These are phyloP conservation scores for Biston betularia DNA, from an alignment of 2,888 invertebrate species.

Conservation along the genomic window DNA sequence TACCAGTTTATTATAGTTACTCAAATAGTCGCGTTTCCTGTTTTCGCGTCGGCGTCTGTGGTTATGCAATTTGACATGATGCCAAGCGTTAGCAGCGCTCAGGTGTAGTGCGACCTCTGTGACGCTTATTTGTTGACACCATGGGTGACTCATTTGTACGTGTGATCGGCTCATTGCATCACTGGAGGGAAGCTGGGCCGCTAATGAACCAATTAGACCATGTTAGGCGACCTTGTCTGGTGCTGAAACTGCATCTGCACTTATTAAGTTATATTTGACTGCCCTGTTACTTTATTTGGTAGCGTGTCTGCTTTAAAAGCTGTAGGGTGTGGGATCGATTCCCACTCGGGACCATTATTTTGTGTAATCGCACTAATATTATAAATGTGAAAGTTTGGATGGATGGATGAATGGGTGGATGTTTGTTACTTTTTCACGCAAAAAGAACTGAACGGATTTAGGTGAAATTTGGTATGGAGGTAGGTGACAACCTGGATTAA, in stretches of 20 bases:
- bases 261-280: not conserved
- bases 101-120: conserved; percentile 75
- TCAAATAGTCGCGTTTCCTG: conserved; percentile 80
- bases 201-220: conserved; percentile 41
- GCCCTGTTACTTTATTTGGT: too few relatives aligned
- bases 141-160: conserved; percentile 44
- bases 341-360: too few relatives aligned
- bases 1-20: conserved; percentile 63
- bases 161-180: conserved; percentile 38
- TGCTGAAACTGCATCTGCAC: not conserved
- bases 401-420: too few relatives aligned
- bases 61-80: conserved; percentile 80
- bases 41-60: conserved; percentile 67
- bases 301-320: too few relatives aligned
- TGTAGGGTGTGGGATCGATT: too few relatives aligned
- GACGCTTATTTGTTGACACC: conserved; percentile 50
- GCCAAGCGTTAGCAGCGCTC: conserved; percentile 68
- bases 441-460: too few relatives aligned
- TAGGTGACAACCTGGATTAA: too few relatives aligned
- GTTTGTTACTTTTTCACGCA: too few relatives aligned
- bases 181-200: conserved; percentile 30
- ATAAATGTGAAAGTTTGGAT: too few relatives aligned
- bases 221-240: conserved; percentile 10
- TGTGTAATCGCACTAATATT: too few relatives aligned
- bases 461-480: too few relatives aligned